A percentile compares a stretch with the other conserved stretches of the same genome.
Evolutionary conservation across 2,888 invertebrate species (phyloP).

Genomic region (Troides aeacus): DNA sequence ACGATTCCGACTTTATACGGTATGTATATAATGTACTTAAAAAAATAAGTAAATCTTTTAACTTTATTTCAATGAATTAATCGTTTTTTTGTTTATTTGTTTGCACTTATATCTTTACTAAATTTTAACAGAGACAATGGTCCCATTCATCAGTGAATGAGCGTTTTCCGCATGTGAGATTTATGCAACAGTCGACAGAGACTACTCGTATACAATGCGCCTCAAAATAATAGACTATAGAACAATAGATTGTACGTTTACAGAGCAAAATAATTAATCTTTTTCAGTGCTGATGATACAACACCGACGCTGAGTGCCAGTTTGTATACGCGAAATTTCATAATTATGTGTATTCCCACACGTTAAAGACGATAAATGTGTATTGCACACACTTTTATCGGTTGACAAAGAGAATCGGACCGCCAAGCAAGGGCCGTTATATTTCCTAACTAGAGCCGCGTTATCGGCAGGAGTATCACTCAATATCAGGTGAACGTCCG

Average conservation of each 20-base stretch:
- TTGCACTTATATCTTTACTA: not conserved
- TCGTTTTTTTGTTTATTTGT: not conserved
- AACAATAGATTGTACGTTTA: conserved; percentile 3
- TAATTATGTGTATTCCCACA: not conserved
- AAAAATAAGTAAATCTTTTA: too few relatives aligned
- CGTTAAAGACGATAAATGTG: too few relatives aligned
- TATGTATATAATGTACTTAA: too few relatives aligned
- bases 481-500: too few relatives aligned
- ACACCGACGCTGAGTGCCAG: not conserved
- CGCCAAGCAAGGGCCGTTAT: too few relatives aligned
- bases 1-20: too few relatives aligned
- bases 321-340: not conserved
- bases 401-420: too few relatives aligned
- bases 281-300: not conserved
- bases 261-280: conserved; percentile 14
- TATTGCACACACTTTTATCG: too few relatives aligned
- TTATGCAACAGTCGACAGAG: not conserved
- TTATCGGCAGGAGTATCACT: too few relatives aligned
- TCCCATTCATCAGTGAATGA: not conserved
- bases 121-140: conserved; percentile 1
- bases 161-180: not conserved
- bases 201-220: conserved; percentile 2
- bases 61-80: too few relatives aligned
- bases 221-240: conserved; percentile 1
- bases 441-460: too few relatives aligned